Conservation (phyloP, 1,140 invertebrate species). For the Drosophila sucinea region DNA sequence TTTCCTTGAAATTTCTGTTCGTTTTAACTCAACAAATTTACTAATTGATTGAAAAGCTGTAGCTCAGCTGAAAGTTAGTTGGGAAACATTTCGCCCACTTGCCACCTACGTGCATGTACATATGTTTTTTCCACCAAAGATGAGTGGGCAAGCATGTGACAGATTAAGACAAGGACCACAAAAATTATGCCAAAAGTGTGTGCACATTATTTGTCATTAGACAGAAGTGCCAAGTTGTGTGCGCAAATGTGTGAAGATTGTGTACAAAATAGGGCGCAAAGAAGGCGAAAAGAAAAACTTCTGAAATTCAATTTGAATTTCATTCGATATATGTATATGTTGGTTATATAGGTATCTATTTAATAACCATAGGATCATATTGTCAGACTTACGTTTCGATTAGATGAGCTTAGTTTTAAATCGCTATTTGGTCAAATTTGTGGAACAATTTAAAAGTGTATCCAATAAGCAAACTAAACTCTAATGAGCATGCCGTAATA, state of each 20-base stretch:
- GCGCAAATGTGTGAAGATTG: slow-evolving; percentile 6
- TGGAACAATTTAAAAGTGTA: not conserved
- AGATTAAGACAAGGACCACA: not conserved
- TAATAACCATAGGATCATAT: too few relatives aligned
- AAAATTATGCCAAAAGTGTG: slow-evolving; percentile 8
- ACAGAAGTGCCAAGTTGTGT: slow-evolving; percentile 10
- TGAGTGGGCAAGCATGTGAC: not conserved
- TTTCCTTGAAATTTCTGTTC: not conserved
- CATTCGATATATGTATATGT: too few relatives aligned
- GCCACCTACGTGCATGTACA: not conserved
- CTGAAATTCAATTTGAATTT: too few relatives aligned
- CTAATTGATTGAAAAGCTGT: not conserved
- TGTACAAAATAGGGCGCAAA: not conserved
- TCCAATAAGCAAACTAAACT: slow-evolving; percentile 1
- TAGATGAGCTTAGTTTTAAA: too few relatives aligned
- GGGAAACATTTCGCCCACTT: not conserved
- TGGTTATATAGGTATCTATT: too few relatives aligned
- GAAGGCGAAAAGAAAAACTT: not conserved
- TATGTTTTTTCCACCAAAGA: not conserved
- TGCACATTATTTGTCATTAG: slow-evolving; percentile 6
- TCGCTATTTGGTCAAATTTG: not conserved
- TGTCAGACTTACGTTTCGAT: too few relatives aligned
- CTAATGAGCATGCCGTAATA: slow-evolving; percentile 11
- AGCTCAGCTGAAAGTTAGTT: not conserved
- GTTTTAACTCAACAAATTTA: slow-evolving; percentile 1